phyloP scores from a whole-genome alignment of 2,113 vertebrate genomes.

The Aptenodytes forsteri region DNA sequence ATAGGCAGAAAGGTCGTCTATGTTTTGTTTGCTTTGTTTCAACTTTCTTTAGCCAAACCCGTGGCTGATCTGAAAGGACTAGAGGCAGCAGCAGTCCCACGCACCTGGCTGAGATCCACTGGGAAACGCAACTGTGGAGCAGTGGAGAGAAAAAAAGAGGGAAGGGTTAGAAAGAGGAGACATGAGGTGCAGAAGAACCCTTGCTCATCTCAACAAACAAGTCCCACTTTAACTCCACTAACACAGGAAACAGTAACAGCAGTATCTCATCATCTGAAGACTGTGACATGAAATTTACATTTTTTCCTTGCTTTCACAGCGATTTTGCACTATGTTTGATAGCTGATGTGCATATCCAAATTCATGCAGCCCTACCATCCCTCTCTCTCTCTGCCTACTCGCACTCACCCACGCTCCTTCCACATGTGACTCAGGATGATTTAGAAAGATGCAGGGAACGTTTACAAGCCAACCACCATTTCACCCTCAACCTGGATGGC shows the following conservation, averaged over 20 bases:
- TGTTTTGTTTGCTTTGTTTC: not conserved
- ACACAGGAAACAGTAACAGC: conserved; percentile 14
- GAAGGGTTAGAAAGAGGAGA: not conserved
- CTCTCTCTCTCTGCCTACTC: conserved; percentile 60
- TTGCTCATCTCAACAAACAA: not conserved
- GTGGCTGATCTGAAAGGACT: not conserved
- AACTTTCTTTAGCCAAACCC: not conserved
- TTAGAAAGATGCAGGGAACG: conserved; percentile 35
- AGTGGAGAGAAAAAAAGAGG: not conserved
- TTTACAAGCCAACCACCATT: conserved; percentile 31
- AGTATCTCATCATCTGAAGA: conserved; percentile 35
- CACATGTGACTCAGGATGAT: conserved; percentile 49
- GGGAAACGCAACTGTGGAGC: not conserved
- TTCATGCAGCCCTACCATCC: conserved; percentile 57
- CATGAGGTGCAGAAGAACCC: not conserved
- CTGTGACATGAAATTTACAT: conserved; percentile 37
- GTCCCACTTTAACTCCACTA: not conserved
- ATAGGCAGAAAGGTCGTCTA: not conserved
- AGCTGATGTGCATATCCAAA: conserved; percentile 66
- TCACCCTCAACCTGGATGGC: conserved; percentile 1
- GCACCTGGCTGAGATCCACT: not conserved
- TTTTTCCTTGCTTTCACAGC: conserved; percentile 52
- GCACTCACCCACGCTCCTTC: conserved; percentile 24
- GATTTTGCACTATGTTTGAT: conserved; percentile 53
- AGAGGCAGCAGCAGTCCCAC: not conserved